Evolutionary conservation across 1,140 invertebrate species (phyloP).

Genomic region (Bombus consobrinus): DNA sequence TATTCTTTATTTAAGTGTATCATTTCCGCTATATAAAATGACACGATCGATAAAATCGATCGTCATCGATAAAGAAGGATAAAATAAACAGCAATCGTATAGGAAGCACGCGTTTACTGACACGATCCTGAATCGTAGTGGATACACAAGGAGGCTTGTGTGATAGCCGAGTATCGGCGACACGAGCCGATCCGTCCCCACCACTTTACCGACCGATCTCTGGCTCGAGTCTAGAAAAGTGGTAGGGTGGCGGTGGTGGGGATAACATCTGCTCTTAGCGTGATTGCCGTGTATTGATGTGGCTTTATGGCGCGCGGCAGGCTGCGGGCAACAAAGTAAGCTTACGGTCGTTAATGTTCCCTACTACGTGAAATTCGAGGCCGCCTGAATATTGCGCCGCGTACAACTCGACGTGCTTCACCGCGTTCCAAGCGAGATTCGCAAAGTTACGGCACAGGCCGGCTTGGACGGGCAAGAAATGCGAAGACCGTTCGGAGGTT

Average conservation of each 20-base stretch:
- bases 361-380: constrained; percentile 56
- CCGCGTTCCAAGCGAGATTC: constrained; percentile 20
- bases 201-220: constrained; percentile 26
- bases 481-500: neutral
- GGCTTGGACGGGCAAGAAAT: neutral
- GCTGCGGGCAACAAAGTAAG: constrained; percentile 72
- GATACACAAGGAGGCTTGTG: neutral
- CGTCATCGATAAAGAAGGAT: neutral
- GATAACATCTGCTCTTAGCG: constrained; percentile 81
- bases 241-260: constrained; percentile 60
- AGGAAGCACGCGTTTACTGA: neutral
- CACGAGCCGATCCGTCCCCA: constrained; percentile 58
- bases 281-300: constrained; percentile 81
- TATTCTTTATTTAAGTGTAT: neutral
- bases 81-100: neutral
- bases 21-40: neutral
- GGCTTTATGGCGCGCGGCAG: constrained; percentile 77
- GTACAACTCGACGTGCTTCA: constrained; percentile 11
- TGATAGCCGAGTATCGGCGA: constrained; percentile 59
- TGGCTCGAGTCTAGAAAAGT: constrained; percentile 36
- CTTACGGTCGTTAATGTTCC: constrained; percentile 62
- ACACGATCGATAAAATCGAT: neutral
- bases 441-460: neutral
- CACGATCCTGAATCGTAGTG: constrained; percentile 37
- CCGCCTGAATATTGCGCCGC: constrained; percentile 39